A percentile compares a stretch with the other conserved stretches of the same genome.
These are phyloP conservation scores for Paragorgia papillata DNA, from an alignment of 92 coral and sea anemone genomes.

Conservation along the genomic window DNA sequence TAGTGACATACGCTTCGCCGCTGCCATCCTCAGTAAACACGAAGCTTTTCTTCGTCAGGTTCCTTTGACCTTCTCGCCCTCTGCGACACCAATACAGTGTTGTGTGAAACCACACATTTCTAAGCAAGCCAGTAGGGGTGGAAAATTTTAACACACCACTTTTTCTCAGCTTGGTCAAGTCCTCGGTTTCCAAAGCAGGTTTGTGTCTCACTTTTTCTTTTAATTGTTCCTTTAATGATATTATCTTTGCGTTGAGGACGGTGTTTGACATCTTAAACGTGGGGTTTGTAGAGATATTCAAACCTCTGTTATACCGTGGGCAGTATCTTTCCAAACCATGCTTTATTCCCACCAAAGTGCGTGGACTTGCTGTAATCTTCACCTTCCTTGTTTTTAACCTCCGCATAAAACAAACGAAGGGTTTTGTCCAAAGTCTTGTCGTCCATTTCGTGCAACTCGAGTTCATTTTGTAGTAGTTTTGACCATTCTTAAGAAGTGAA, in stretches of 20 bases:
- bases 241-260: too few relatives aligned
- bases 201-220: slow-evolving; percentile 18
- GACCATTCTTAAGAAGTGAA: too few relatives aligned
- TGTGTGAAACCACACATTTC: slow-evolving; percentile 57
- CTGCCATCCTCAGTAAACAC: slow-evolving; percentile 41
- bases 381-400: slow-evolving; percentile 37
- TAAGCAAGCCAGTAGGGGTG: slow-evolving; percentile 49
- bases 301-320: too few relatives aligned
- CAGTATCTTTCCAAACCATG: slow-evolving; percentile 37
- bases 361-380: slow-evolving; percentile 57
- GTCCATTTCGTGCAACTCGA: too few relatives aligned
- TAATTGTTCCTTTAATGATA: slow-evolving; percentile 24
- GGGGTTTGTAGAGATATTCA: too few relatives aligned
- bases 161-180: slow-evolving; percentile 45
- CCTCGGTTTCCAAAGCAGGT: slow-evolving; percentile 42
- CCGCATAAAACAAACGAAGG: slow-evolving; percentile 53
- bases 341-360: slow-evolving; percentile 43
- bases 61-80: slow-evolving; percentile 63
- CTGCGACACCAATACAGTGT: too few relatives aligned
- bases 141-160: slow-evolving; percentile 44
- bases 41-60: slow-evolving; percentile 48
- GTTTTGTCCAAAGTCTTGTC: too few relatives aligned
- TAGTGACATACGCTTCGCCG: slow-evolving; percentile 52
- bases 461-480: too few relatives aligned
- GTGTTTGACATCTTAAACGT: too few relatives aligned